Percentiles rank a stretch among this genome's conserved stretches.
Conservation (phyloP, 2,888 invertebrate genomes). For the Parascotia fuliginaria region DNA sequence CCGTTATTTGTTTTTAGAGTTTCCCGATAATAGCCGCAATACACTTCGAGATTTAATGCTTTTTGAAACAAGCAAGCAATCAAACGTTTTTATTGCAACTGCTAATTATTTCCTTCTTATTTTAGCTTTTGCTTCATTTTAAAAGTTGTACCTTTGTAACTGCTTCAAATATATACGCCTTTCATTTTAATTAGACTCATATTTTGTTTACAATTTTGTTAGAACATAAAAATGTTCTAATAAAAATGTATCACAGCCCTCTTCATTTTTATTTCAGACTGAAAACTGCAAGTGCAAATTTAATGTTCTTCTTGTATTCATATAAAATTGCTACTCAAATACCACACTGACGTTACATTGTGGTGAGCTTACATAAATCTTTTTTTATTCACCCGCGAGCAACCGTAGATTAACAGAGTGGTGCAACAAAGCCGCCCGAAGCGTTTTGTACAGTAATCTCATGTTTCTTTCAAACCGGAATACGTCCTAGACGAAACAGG, state of each 20-base stretch:
- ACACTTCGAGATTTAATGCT: slow-evolving; percentile 33
- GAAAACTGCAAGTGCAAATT: background rate
- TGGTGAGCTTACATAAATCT: slow-evolving; percentile 2
- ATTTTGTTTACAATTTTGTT: too few relatives aligned
- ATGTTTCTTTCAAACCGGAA: slow-evolving; percentile 28
- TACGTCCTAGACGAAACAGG: slow-evolving; percentile 19
- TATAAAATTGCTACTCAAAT: background rate
- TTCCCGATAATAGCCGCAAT: slow-evolving; percentile 33
- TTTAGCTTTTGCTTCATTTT: background rate
- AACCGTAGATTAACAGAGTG: slow-evolving; percentile 20
- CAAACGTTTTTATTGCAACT: slow-evolving; percentile 2
- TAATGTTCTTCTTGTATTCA: background rate
- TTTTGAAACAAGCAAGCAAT: slow-evolving; percentile 4
- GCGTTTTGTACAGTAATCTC: slow-evolving; percentile 28
- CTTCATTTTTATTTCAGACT: background rate
- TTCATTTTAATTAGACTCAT: too few relatives aligned
- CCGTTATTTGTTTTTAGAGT: slow-evolving; percentile 36
- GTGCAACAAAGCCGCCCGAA: slow-evolving; percentile 21
- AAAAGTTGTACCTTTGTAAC: background rate
- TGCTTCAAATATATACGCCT: too few relatives aligned
- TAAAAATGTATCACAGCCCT: too few relatives aligned
- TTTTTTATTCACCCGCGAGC: slow-evolving; percentile 11
- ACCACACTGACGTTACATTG: background rate
- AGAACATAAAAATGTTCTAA: too few relatives aligned
- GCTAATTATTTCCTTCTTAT: background rate